Conservation (phyloP, 2,888 invertebrate genomes). For the Andrena haemorrhoa region DNA sequence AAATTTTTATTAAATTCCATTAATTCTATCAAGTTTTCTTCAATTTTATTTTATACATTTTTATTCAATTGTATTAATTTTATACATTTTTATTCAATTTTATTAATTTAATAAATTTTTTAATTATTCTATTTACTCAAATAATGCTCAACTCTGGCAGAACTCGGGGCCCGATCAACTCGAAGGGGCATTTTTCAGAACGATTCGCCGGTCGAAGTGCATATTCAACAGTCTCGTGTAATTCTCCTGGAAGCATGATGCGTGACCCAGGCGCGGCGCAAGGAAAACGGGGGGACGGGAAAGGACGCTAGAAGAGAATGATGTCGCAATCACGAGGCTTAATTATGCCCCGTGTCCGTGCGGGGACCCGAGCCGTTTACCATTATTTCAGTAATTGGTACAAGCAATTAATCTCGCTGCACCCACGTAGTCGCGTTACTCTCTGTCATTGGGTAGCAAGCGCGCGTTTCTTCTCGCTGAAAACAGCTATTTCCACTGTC, state of each 20-base stretch:
- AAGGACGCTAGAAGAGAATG: not conserved
- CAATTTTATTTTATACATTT: too few species aligned
- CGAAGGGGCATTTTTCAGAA: too few species aligned
- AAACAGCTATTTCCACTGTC: slow-evolving; percentile 74
- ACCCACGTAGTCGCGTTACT: slow-evolving; percentile 62
- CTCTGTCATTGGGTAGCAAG: slow-evolving; percentile 45
- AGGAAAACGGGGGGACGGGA: not conserved
- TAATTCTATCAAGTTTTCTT: too few species aligned
- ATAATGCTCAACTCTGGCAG: too few species aligned
- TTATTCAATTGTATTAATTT: too few species aligned
- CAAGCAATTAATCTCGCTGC: slow-evolving; percentile 59
- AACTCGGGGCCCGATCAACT: too few species aligned
- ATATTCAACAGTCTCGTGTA: too few species aligned
- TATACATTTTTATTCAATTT: too few species aligned
- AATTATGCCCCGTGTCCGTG: slow-evolving; percentile 24
- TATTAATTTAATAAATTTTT: too few species aligned
- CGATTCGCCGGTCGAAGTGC: too few species aligned
- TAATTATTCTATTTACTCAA: too few species aligned
- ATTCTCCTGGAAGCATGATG: not conserved
- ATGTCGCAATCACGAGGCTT: slow-evolving; percentile 7
- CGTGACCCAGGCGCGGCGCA: not conserved
- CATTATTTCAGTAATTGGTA: slow-evolving; percentile 63
- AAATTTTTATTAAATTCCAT: too few species aligned
- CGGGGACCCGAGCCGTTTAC: slow-evolving; percentile 37
- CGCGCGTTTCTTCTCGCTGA: slow-evolving; percentile 50